These are phyloP conservation scores for Papilio xuthus DNA, from an alignment of 1,140 invertebrate genomes.

Conservation along the genomic window DNA sequence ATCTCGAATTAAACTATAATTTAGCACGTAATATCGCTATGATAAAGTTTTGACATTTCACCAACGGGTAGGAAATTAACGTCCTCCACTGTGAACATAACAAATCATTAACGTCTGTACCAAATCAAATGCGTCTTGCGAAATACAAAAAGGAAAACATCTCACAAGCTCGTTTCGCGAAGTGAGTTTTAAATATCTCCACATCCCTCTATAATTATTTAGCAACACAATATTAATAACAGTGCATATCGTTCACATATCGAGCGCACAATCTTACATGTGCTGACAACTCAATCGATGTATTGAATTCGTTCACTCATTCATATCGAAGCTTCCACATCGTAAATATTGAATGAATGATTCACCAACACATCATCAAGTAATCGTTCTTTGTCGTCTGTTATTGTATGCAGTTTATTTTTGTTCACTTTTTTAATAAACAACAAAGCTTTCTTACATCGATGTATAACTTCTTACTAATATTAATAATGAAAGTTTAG, in stretches of 20 bases:
- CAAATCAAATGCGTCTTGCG: background rate
- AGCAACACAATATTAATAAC: constrained; percentile 36
- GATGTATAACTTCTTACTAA: too few species aligned
- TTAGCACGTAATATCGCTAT: too few species aligned
- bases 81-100: too few species aligned
- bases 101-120: background rate
- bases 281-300: constrained; percentile 59
- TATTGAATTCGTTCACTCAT: constrained; percentile 54
- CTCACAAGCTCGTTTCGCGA: background rate
- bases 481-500: too few species aligned
- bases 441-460: too few species aligned
- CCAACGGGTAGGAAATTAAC: background rate
- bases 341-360: constrained; percentile 53
- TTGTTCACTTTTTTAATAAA: constrained; percentile 44
- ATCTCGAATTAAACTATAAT: too few species aligned
- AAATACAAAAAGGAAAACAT: background rate
- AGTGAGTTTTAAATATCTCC: constrained; percentile 24
- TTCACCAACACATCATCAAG: constrained; percentile 45
- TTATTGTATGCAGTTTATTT: constrained; percentile 55
- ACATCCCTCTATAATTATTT: constrained; percentile 31
- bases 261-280: constrained; percentile 39
- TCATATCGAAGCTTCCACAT: constrained; percentile 51
- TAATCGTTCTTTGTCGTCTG: constrained; percentile 54
- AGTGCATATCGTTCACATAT: constrained; percentile 37
- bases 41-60: too few species aligned